A percentile compares a stretch with the other conserved stretches of the same genome.
phyloP scores from a whole-genome alignment of 2,888 invertebrate species.

The Synanthedon andrenaeformis region DNA sequence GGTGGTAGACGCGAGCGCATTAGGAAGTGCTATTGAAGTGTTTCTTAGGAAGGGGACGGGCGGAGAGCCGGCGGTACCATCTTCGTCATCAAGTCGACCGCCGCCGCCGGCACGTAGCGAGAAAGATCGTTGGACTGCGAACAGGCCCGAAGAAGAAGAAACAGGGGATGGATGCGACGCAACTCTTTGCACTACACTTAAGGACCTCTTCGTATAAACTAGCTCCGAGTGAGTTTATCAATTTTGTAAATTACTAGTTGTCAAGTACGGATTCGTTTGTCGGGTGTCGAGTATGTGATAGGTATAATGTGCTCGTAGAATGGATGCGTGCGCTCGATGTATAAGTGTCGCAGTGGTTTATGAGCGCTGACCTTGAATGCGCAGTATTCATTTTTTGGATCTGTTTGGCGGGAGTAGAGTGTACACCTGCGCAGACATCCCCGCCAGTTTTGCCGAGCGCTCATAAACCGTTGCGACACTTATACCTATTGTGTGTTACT shows the following conservation, averaged over 20 bases:
- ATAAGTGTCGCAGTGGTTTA: too few relatives aligned
- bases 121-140: conserved; percentile 68
- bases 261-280: conserved; percentile 42
- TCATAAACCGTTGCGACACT: too few relatives aligned
- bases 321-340: conserved; percentile 20
- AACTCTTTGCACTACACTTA: conserved; percentile 84
- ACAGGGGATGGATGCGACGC: conserved; percentile 81
- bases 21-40: conserved; percentile 88
- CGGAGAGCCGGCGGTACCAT: conserved; percentile 51
- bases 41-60: conserved; percentile 75
- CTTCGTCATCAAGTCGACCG: conserved; percentile 25
- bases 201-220: conserved; percentile 86
- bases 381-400: too few relatives aligned
- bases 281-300: conserved; percentile 23
- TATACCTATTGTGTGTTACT: conserved; percentile 34
- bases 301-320: conserved; percentile 19
- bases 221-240: conserved; percentile 27
- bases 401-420: too few relatives aligned
- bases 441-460: too few relatives aligned
- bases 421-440: too few relatives aligned
- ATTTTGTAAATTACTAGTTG: conserved; percentile 51
- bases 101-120: conserved; percentile 33
- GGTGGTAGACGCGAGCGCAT: conserved; percentile 81
- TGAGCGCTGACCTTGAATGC: too few relatives aligned
- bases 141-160: conserved; percentile 77